phyloP scores from a whole-genome alignment of 2,797 vertebrate genomes.

The Clarias laeviceps region DNA sequence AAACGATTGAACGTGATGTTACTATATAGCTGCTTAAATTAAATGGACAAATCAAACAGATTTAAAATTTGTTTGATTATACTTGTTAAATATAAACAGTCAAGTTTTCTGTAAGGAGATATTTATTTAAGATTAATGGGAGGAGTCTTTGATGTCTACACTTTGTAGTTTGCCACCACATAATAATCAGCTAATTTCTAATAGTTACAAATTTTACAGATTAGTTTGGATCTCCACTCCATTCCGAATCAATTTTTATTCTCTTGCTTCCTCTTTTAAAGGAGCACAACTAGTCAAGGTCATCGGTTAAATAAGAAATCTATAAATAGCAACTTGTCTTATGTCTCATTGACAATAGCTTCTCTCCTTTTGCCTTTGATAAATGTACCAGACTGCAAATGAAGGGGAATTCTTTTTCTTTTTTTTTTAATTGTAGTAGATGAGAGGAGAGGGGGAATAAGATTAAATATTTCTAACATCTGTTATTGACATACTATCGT shows the following conservation, averaged over 20 bases:
- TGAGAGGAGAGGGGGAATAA: background rate
- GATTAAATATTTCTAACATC: slow-evolving; percentile 19
- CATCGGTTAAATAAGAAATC: slow-evolving; percentile 29
- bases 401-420: background rate
- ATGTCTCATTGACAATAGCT: slow-evolving; percentile 36
- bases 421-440: background rate
- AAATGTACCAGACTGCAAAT: slow-evolving; percentile 15
- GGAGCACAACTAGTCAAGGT: slow-evolving; percentile 47
- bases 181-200: background rate
- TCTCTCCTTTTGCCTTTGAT: background rate
- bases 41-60: background rate
- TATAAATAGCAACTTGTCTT: slow-evolving; percentile 47
- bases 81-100: background rate
- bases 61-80: background rate
- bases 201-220: background rate
- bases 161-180: background rate
- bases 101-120: background rate
- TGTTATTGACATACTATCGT: slow-evolving; percentile 36
- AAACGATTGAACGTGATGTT: background rate
- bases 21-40: background rate
- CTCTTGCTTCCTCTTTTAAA: slow-evolving; percentile 6
- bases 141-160: background rate
- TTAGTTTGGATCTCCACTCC: background rate
- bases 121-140: background rate
- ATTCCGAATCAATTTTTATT: background rate